Conservation (phyloP, 2,888 invertebrate species). For the Germaria angustata region DNA sequence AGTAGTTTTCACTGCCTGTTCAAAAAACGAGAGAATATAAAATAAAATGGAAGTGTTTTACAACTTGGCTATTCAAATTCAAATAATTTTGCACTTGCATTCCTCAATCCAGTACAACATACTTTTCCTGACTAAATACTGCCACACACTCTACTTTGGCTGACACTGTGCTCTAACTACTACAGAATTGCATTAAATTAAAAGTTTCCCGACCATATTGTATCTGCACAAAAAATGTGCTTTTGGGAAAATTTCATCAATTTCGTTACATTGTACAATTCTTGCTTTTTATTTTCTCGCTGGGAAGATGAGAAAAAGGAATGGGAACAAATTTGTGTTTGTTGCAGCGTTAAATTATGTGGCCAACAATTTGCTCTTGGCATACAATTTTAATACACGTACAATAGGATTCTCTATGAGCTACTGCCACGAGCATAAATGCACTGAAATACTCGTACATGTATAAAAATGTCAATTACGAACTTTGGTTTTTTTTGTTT, state of each 20-base stretch:
- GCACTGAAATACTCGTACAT: conserved; percentile 7
- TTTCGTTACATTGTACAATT: conserved; percentile 33
- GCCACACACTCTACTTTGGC: not conserved
- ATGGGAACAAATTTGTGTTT: conserved; percentile 24
- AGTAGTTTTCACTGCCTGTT: conserved; percentile 20
- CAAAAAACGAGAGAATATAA: conserved; percentile 5
- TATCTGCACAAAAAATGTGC: conserved; percentile 36
- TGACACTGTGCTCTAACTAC: conserved; percentile 15
- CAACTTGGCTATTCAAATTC: conserved; percentile 59
- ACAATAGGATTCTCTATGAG: conserved; percentile 37
- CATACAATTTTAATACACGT: conserved; percentile 30
- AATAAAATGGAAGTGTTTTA: conserved; percentile 53
- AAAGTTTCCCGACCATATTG: conserved; percentile 44
- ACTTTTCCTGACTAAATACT: conserved; percentile 2
- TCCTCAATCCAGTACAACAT: conserved; percentile 25
- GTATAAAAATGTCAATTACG: conserved; percentile 48
- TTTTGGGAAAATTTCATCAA: conserved; percentile 49
- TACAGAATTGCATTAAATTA: conserved; percentile 34
- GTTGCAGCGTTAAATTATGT: conserved; percentile 62
- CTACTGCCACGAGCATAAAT: conserved; percentile 14
- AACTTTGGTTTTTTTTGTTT: not conserved
- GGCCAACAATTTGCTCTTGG: conserved; percentile 47
- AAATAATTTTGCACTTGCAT: conserved; percentile 41
- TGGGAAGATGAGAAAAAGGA: conserved; percentile 10
- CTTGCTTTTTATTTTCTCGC: not conserved